A percentile compares a stretch with the other conserved stretches of the same genome.
These are phyloP conservation scores for Drosophila neoperkinsi DNA, from an alignment of 2,888 invertebrate species.

Conservation along the genomic window DNA sequence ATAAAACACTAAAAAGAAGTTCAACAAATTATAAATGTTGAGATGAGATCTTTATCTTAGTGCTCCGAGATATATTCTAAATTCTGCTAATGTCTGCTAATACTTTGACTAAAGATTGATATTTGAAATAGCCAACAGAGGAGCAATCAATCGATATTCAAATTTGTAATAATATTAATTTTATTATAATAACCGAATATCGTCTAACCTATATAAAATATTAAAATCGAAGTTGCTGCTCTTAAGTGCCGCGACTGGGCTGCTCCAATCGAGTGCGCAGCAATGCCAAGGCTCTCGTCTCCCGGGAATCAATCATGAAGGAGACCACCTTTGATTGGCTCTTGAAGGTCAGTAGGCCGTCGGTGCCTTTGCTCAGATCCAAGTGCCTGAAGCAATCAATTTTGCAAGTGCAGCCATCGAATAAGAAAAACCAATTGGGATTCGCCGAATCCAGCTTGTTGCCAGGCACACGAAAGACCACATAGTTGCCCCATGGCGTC, in stretches of 20 bases:
- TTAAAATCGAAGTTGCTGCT: not conserved
- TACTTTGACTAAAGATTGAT: not conserved
- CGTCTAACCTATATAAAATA: not conserved
- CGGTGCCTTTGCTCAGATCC: conserved; percentile 82
- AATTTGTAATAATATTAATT: not conserved
- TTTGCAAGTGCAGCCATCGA: conserved; percentile 84
- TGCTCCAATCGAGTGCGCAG: conserved; percentile 15
- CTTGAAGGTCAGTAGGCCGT: conserved; percentile 79
- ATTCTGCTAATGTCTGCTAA: not conserved
- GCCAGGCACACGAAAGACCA: conserved; percentile 68
- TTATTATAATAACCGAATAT: not conserved
- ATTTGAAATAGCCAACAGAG: not conserved
- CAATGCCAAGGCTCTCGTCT: conserved; percentile 38
- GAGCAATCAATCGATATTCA: not conserved
- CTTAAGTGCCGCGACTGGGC: conserved; percentile 15
- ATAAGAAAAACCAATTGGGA: conserved; percentile 68
- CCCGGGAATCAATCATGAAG: conserved; percentile 76
- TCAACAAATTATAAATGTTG: not conserved
- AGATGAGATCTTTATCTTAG: not conserved
- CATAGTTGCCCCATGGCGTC: conserved; percentile 84
- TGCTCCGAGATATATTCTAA: not conserved
- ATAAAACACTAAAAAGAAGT: too few species aligned
- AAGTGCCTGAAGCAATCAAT: conserved; percentile 82
- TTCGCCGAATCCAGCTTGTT: not conserved
- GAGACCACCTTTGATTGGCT: conserved; percentile 69